phyloP scores from a whole-genome alignment of 2,797 vertebrate genomes.

The Sarcoramphus papa region DNA sequence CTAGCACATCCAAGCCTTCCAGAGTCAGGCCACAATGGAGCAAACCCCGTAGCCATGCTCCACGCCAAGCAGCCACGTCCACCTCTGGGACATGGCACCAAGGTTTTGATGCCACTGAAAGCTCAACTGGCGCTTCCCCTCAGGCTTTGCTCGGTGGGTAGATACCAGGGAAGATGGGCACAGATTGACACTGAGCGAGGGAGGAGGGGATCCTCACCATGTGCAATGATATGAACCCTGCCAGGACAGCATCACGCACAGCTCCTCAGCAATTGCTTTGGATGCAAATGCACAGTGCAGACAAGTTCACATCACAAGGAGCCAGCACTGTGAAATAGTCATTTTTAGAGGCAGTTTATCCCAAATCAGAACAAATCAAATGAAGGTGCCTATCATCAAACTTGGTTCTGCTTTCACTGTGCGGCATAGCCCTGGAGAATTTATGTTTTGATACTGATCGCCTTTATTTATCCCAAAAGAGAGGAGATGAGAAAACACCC shows the following conservation, averaged over 20 bases:
- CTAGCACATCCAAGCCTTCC: neutral
- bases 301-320: neutral
- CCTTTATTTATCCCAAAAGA: neutral
- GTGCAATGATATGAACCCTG: neutral
- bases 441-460: neutral
- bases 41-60: neutral
- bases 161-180: neutral
- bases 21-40: neutral
- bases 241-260: neutral
- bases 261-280: neutral
- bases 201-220: neutral
- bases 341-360: neutral
- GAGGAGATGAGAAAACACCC: neutral
- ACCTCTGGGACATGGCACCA: neutral
- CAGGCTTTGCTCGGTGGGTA: neutral
- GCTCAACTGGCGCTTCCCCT: neutral
- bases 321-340: neutral
- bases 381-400: rapidly evolving
- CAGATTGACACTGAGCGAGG: neutral
- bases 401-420: neutral
- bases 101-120: neutral
- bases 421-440: neutral
- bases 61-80: neutral
- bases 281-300: neutral
- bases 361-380: neutral